phyloP scores from a whole-genome alignment of 2,888 invertebrate genomes.

The Malthinus seriepunctatus region DNA sequence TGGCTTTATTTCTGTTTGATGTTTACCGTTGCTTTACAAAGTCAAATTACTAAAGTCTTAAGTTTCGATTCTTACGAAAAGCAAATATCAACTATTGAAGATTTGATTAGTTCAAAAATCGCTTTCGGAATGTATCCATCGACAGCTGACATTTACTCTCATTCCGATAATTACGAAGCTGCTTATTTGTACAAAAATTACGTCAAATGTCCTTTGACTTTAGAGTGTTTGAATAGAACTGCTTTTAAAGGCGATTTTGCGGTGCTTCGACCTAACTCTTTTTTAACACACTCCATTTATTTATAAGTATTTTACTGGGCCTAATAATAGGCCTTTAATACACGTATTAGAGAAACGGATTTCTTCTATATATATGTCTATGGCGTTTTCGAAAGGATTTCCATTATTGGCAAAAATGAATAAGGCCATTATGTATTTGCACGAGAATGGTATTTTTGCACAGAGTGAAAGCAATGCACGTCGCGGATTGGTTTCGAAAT shows the following conservation, averaged over 20 bases:
- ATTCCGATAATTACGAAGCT: neutral
- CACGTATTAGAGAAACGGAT: neutral
- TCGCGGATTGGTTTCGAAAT: neutral
- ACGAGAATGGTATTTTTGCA: too few relatives aligned
- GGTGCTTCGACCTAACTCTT: neutral
- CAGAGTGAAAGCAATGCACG: neutral
- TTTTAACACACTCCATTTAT: neutral
- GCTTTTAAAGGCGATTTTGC: neutral
- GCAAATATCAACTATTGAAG: conserved; percentile 10
- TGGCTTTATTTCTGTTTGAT: neutral
- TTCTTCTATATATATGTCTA: neutral
- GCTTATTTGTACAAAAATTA: neutral
- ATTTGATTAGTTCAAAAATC: conserved; percentile 8
- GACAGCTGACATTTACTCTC: neutral
- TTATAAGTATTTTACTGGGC: neutral
- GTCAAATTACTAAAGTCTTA: conserved; percentile 4
- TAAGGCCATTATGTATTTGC: neutral
- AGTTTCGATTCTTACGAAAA: conserved; percentile 9
- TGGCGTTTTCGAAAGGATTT: conserved; percentile 1
- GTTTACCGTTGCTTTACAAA: conserved; percentile 8
- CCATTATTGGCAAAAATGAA: neutral
- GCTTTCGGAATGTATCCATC: neutral
- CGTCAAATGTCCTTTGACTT: neutral
- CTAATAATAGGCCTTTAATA: neutral
- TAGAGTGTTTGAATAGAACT: neutral